Percentiles rank a stretch among this genome's conserved stretches.
Conservation (phyloP, 92 coral and sea anemone species). For the Desmophyllum pertusum region DNA sequence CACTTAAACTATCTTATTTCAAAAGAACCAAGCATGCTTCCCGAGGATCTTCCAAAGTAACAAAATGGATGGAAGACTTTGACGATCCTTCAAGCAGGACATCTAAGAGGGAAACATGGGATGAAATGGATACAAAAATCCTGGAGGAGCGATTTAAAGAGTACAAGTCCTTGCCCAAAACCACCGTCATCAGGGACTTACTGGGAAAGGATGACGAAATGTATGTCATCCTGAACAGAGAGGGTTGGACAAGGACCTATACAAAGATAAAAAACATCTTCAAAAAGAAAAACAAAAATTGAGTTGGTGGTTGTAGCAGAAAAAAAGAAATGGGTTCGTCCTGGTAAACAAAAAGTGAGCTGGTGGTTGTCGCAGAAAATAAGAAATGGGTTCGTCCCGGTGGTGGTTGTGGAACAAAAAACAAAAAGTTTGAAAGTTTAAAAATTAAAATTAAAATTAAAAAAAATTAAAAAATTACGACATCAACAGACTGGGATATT, state of each 20-base stretch:
- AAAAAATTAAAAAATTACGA: no score
- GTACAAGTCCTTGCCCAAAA: background rate
- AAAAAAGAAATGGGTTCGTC: no score
- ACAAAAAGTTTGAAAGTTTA: no score
- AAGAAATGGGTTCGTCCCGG: no score
- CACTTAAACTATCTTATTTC: background rate
- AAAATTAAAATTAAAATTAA: no score
- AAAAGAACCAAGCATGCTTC: background rate
- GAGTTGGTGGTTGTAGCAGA: no score
- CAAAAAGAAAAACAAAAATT: no score
- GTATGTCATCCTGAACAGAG: background rate
- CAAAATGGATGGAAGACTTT: background rate
- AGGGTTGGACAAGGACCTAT: background rate
- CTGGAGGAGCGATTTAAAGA: background rate
- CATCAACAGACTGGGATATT: no score
- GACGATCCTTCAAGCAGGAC: background rate
- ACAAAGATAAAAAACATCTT: background rate
- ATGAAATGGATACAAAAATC: background rate
- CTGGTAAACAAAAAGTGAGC: no score
- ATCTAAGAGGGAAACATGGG: background rate
- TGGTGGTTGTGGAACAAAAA: no score
- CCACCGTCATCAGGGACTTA: background rate
- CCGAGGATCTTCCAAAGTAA: background rate
- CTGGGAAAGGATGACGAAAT: background rate
- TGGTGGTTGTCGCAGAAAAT: no score